Evolutionary conservation across 2,113 vertebrate genomes (phyloP), one percentile per base, ranked within the genome.

Genomic region (Campylomormyrus tamandua): DNA sequence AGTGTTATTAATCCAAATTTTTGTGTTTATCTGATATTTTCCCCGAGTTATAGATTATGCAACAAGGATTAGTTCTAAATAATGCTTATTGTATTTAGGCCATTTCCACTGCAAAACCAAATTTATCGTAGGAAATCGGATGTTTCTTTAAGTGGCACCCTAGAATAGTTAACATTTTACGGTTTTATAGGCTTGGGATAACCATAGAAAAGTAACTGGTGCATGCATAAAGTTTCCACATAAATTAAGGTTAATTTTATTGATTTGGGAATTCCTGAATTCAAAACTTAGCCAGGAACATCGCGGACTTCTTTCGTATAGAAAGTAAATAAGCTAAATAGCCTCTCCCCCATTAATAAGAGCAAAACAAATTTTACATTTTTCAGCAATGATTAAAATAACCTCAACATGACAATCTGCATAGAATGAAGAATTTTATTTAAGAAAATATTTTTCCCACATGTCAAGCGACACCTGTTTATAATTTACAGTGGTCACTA

Each of bases 401-500:
- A 84, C 35, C 17, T 39, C 31, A 87, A 35, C 56, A 19, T 80
- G 11, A 83, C 88, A 83, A 87, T 88, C 50, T 87, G 46, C 35
- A 87, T 58, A 53, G 90, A 91, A 91, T 90, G 89, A 90, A 90
- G 74, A 49, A 90, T 89, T 95, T 96, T 96, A 96, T 96, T 96
- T 94, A 94, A 93, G 90, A 93, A 96, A 95, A 96, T 96, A 95
- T 94, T 94, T 88, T 91, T 93, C 62, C 70, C 92, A 92, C 87
- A 90, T 90, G 90, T 89, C 91, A 90, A 90, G 92, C 93, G 92
- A 94, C 93, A 94, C 88, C 90, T 90, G 90, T 93, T 92, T 92
- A 95, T 96, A 95, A 96, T 96, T 95, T 96, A 96, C 95, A 96
- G n/a, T 89, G 87, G 77, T 90, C 90, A 89, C 94, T 92, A 94